Base-by-base conservation (phyloP, 2,888 invertebrate species). In the Sialis lutaria region DNA sequence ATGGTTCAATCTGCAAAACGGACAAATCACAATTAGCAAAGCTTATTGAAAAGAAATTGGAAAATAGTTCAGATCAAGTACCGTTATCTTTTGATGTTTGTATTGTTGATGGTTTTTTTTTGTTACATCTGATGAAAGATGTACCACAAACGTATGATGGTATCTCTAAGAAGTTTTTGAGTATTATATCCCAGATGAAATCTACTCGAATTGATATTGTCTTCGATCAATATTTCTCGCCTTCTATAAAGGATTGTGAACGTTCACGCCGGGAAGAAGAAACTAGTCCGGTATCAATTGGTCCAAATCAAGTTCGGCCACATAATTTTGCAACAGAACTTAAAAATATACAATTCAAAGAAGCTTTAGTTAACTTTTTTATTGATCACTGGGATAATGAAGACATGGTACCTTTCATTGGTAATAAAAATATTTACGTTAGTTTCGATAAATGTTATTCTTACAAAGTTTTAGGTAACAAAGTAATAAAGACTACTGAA, bases 351-450 rank as follows among this genome's bases (percentile, higher is more conserved):
- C n/a, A n/a, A n/a, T n/a, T n/a, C n/a, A n/a, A n/a, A n/a, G n/a
- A n/a, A n/a, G n/a, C n/a, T n/a, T n/a, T n/a, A n/a, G n/a, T n/a
- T n/a, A n/a, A n/a, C n/a, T n/a, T n/a, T n/a, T n/a, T n/a, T n/a
- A n/a, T n/a, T n/a, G n/a, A n/a, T 33, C 51, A 54, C 47, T 53
- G 53, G 53, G 42, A 46, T 33, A 51, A 13, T 35, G 47, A 51
- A 33, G 50, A 54, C n/a, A 46, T 52, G 48, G 40, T 31, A 40
- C 51, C 53, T 37, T 52, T 53, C 31, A 48, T 52, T 42, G 48
- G 50, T 13, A 53, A 48, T 40, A 51, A 53, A 49, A 47, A 4
- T 31, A 52, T 50, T 35, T 40, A 41, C 7, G 9, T 50, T 9
- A 50, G 42, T 35, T 51, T 46, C 40, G 22, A 51, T 40, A 42